Evolutionary conservation across 2,797 vertebrate genomes (phyloP).

Genomic region (Gymnocypris eckloni): DNA sequence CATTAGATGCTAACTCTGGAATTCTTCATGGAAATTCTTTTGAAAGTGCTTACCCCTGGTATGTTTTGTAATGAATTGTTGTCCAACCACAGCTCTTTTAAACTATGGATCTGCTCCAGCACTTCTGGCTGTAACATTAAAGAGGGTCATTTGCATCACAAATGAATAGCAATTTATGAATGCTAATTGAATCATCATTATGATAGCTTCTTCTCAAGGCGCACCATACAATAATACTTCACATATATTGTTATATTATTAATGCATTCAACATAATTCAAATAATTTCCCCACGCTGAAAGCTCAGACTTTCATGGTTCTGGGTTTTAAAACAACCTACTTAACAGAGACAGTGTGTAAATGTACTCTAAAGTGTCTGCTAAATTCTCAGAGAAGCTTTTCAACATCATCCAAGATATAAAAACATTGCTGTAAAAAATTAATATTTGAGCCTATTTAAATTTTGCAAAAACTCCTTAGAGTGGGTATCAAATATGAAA

Average conservation of each 20-base stretch:
- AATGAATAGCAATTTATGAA: conserved; percentile 11
- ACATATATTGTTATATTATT: background rate
- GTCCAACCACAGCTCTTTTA: conserved; percentile 97
- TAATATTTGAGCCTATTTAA: background rate
- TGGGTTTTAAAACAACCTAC: background rate
- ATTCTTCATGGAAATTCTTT: background rate
- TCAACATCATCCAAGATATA: conserved; percentile 5
- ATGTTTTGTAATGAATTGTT: conserved; percentile 96
- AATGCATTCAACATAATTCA: background rate
- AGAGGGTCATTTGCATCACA: conserved; percentile 21
- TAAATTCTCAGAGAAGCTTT: conserved; percentile 13
- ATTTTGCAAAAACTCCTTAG: background rate
- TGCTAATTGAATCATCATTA: background rate
- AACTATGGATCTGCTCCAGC: conserved; percentile 96
- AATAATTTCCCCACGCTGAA: background rate
- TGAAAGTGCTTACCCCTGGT: conserved; percentile 89
- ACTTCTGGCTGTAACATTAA: conserved; percentile 86
- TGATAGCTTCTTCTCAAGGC: background rate
- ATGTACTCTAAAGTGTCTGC: background rate
- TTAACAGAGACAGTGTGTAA: background rate
- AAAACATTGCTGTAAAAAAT: background rate
- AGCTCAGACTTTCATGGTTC: background rate
- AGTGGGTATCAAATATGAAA: background rate
- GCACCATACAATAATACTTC: background rate
- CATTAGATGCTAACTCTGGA: background rate